Percentiles rank a stretch among this genome's conserved stretches.
Conservation (phyloP, 1,140 invertebrate species). For the Pissodes strobi region DNA sequence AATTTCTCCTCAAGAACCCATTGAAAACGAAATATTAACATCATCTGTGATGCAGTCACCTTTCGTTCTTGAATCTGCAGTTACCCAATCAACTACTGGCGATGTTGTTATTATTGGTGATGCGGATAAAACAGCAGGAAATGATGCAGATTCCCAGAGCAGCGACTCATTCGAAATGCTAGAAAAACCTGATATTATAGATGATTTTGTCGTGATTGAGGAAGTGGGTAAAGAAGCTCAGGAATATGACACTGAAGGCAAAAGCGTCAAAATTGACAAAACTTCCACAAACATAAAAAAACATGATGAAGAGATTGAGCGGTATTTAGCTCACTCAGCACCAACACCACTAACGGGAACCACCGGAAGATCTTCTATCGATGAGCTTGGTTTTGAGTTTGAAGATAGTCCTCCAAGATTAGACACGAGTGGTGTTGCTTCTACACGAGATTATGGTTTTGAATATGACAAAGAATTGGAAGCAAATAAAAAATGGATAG, state of each 20-base stretch:
- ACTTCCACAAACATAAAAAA: constrained; percentile 59
- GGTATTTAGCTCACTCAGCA: constrained; percentile 68
- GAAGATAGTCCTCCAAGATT: constrained; percentile 73
- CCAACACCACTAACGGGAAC: constrained; percentile 62
- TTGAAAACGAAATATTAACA: constrained; percentile 23
- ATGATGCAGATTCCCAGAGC: constrained; percentile 74
- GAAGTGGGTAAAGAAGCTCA: constrained; percentile 82
- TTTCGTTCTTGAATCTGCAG: constrained; percentile 33
- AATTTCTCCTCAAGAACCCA: neutral
- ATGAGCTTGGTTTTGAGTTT: constrained; percentile 73
- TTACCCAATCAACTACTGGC: constrained; percentile 60
- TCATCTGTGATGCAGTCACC: constrained; percentile 26
- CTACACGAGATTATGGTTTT: constrained; percentile 55
- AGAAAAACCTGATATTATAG: constrained; percentile 81
- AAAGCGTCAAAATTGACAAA: constrained; percentile 70
- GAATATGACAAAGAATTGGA: constrained; percentile 65
- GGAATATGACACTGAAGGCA: constrained; percentile 78
- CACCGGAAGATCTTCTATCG: constrained; percentile 61
- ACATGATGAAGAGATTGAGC: constrained; percentile 74
- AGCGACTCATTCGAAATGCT: constrained; percentile 89
- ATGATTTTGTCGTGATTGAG: constrained; percentile 85
- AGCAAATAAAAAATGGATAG: constrained; percentile 84
- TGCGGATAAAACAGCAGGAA: constrained; percentile 57
- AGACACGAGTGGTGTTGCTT: constrained; percentile 57
- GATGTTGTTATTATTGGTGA: constrained; percentile 61